Base-by-base conservation (phyloP, 2,888 invertebrate genomes). In the Erebia epiphron region DNA sequence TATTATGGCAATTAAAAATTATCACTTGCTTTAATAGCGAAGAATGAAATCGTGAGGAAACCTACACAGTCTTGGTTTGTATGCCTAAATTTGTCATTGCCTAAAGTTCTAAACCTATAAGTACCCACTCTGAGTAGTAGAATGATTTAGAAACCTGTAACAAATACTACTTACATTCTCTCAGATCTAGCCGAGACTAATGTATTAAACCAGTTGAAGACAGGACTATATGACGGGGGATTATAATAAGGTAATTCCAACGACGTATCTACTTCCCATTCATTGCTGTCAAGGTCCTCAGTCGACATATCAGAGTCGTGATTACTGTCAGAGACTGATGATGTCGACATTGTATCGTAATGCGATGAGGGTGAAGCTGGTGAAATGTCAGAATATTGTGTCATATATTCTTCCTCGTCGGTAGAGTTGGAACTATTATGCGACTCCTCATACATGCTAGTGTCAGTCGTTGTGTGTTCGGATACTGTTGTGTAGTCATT, bases 381-480 rank as follows among this genome's bases (percentile, higher is more conserved):
- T 57, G 57, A 26, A 3, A 35, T 3, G 35, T 58, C n/a, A 3
- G 41, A 18, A 1, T 50, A 50, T 1, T 50, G 26, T 10, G 7
- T 5, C 4, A n/a, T 52, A 67, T 10, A 56, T 4, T 35, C 21
- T 56, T 7, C 13, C 1, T 35, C 13, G 7, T 68, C 16, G 10
- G 8, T 4, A 5, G 5, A 56, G 56, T 21, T 56, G 16, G 9
- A 10, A 46, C 11, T 4, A 11, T 46, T 16, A 0, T 9, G 16
- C 16, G 9, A 52, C 1, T 73, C 75, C 2, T 72, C 70, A 0
- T 79, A 7, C 1, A 90, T 81, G 57, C 89, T 90, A 0, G 90
- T 91, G 67, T 92, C 91, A 0, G 86, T 78, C 0, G 91, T 91
- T 13, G 82, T 89, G 65, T 86, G 76, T 71, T 87, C 90, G 0